These are phyloP conservation scores for Agapornis canus DNA, from an alignment of 2,797 vertebrate species.

Conservation along the genomic window DNA sequence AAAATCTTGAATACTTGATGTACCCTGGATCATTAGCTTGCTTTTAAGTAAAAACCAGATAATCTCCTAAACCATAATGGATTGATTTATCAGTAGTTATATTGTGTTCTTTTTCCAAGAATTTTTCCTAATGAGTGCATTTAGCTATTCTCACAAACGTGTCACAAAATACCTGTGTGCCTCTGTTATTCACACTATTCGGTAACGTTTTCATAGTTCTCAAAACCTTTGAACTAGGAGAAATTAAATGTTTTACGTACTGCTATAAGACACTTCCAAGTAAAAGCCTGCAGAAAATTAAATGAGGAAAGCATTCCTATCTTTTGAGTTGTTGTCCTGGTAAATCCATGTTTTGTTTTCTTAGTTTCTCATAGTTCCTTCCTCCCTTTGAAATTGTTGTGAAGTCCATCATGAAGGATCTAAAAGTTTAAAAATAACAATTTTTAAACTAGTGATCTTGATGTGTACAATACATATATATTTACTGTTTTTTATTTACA, in stretches of 20 bases:
- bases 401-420: neutral
- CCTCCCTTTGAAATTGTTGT: neutral
- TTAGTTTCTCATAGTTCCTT: neutral
- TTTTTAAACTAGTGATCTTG: neutral
- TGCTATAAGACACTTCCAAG: neutral
- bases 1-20: constrained; percentile 13
- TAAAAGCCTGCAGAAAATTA: neutral
- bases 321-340: neutral
- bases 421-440: neutral
- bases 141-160: neutral
- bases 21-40: neutral
- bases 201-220: neutral
- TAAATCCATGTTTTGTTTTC: neutral
- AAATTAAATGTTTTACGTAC: neutral
- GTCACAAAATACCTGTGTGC: neutral
- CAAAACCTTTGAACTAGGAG: neutral
- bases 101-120: neutral
- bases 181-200: neutral
- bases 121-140: neutral
- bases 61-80: neutral
- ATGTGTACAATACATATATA: neutral
- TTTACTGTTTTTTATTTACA: neutral
- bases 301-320: neutral
- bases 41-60: constrained; percentile 43
- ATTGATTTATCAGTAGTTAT: constrained; percentile 3